Evolutionary conservation across 2,888 invertebrate species (phyloP).

Genomic region (Mesorhabditis sp.): DNA sequence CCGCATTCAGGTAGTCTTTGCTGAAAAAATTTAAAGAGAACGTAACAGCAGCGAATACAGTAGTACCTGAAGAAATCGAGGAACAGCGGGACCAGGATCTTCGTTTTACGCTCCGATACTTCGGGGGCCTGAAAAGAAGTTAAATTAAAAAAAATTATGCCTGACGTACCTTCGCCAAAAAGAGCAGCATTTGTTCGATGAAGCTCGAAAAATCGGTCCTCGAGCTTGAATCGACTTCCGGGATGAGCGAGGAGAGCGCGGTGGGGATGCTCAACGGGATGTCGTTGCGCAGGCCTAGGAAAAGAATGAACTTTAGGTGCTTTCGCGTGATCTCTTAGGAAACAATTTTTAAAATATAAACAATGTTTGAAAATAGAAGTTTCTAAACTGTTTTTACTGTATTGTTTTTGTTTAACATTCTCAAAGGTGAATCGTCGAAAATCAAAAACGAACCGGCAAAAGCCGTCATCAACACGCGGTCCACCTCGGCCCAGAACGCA

Average conservation of each 20-base stretch:
- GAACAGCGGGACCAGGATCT: constrained; percentile 76
- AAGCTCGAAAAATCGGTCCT: not conserved
- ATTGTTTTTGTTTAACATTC: constrained; percentile 39
- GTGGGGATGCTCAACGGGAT: not conserved
- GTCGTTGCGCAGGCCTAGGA: not conserved
- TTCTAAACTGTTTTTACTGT: too few relatives aligned
- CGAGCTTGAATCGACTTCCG: not conserved
- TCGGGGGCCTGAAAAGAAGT: constrained; percentile 65
- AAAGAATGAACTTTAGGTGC: not conserved
- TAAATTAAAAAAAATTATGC: not conserved
- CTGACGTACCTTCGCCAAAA: not conserved
- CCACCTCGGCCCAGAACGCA: constrained; percentile 60
- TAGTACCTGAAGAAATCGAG: constrained; percentile 73
- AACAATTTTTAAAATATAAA: too few relatives aligned
- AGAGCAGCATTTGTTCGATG: not conserved
- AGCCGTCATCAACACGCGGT: constrained; percentile 15
- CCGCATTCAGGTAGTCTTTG: constrained; percentile 20
- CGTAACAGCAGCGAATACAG: too few relatives aligned
- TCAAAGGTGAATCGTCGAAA: not conserved
- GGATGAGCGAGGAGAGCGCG: not conserved
- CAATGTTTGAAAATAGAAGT: too few relatives aligned
- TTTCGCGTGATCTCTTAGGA: too few relatives aligned
- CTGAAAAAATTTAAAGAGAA: constrained; percentile 11
- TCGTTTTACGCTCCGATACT: constrained; percentile 76
- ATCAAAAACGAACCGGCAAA: not conserved